Conservation (phyloP, 1,140 invertebrate species). For the Ruditapes philippinarum region DNA sequence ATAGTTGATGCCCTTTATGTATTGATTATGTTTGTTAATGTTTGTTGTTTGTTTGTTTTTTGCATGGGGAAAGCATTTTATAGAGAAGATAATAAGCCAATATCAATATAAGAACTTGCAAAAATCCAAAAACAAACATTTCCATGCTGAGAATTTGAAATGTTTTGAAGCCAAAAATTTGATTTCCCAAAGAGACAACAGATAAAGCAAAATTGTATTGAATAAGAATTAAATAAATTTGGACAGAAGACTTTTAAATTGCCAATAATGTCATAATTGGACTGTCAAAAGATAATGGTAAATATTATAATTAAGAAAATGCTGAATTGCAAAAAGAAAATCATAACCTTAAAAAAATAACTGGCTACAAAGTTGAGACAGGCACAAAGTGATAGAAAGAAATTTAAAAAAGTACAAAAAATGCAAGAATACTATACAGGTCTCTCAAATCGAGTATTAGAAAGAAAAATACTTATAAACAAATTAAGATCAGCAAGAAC, state of each 20-base stretch:
- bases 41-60: no score
- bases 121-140: neutral
- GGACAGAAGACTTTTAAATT: neutral
- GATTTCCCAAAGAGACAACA: neutral
- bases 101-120: slow-evolving; percentile 1
- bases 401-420: neutral
- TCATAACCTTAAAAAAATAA: neutral
- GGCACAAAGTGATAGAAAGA: neutral
- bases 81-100: neutral
- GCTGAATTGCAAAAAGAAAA: neutral
- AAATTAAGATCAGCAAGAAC: slow-evolving; percentile 24
- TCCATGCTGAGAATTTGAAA: neutral
- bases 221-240: no score
- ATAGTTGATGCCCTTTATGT: neutral
- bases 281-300: neutral
- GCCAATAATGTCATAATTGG: slow-evolving; percentile 35
- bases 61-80: neutral
- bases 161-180: neutral
- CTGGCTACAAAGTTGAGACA: neutral
- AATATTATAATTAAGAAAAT: neutral
- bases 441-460: neutral
- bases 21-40: neutral
- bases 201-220: neutral
- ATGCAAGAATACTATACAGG: neutral
- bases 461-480: neutral